Base-by-base conservation (phyloP, 2,888 invertebrate genomes). In the Hirtodrosophila duncani region DNA sequence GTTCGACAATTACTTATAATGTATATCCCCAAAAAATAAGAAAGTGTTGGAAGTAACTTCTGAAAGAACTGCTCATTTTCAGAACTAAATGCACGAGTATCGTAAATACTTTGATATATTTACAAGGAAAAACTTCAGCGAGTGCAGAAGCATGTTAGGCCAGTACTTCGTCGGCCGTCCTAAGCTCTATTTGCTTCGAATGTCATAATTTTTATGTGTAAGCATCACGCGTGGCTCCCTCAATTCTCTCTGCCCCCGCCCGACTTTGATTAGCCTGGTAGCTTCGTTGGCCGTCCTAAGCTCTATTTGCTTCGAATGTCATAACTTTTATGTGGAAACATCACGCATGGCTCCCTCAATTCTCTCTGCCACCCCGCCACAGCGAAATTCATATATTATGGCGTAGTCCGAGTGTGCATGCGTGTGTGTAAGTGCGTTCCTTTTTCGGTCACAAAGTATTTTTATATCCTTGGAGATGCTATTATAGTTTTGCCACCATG, bases 151-250 rank as follows among this genome's bases (percentile, higher is more conserved):
- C 38, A 38, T 38, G 26, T 38, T 26, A 23, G 43, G 37, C 34
- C 18, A 11, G 31, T 8, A 41, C 51, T 50, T 43, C 21, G 38
- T 30, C 30, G 16, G 29, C 45, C 44, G 34, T 41, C 51, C 70
- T 75, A 70, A 78, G 81, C 81, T 75, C 75, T 78, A 81, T 80
- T 80, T 75, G 77, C 62, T 72, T 62, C 57, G 68, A 80, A 71
- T 74, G 72, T 59, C 67, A 79, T 74, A 66, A 69, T 66, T 82
- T 80, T 82, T 80, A 81, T 81, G 82, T 69, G 72, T 67, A 64
- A 67, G 67, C 71, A 74, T 75, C 82, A 81, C 82, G 80, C 82
- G 81, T 75, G 70, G 61, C 50, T 42, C 31, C 31, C 11, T 31
- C 23, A 26, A 31, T 3, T 16, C 45, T 27, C 33, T 36, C 10